A percentile compares a stretch with the other conserved stretches of the same genome.
These are phyloP conservation scores for Heliornis fulica DNA, from an alignment of 2,113 vertebrate species.

Conservation along the genomic window DNA sequence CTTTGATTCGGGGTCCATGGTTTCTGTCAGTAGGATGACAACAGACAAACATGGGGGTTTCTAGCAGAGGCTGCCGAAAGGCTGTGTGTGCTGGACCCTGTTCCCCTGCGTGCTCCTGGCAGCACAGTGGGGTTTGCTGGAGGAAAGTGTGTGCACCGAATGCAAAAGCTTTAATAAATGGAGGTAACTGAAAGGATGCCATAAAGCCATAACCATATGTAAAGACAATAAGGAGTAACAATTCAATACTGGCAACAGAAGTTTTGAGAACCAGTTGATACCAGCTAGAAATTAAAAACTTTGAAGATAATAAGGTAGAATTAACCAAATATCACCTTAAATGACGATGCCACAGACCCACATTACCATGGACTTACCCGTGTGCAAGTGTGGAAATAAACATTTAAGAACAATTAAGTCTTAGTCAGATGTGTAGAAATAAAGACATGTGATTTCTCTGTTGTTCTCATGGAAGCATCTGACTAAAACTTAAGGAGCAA, in stretches of 20 bases:
- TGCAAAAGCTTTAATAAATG: background rate
- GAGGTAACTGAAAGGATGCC: background rate
- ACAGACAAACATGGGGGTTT: background rate
- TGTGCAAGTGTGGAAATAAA: background rate
- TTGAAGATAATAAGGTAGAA: background rate
- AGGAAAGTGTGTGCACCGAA: background rate
- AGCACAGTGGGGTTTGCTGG: background rate
- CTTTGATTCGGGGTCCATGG: background rate
- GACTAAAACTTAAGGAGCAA: background rate
- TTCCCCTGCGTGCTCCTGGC: background rate
- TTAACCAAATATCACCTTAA: background rate
- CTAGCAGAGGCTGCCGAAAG: background rate
- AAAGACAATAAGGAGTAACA: background rate
- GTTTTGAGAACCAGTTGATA: background rate
- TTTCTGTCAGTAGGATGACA: background rate
- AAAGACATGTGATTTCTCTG: background rate
- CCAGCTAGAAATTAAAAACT: conserved; percentile 35
- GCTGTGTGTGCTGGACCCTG: background rate
- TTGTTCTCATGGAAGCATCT: background rate
- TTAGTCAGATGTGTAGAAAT: conserved; percentile 17
- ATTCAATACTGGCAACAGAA: background rate
- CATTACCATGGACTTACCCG: background rate
- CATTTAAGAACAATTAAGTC: conserved; percentile 3
- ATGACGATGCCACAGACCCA: background rate
- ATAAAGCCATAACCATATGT: background rate